These are phyloP conservation scores for Dicrostonyx torquatus DNA, from an alignment of 2,797 vertebrate genomes.

Conservation along the genomic window DNA sequence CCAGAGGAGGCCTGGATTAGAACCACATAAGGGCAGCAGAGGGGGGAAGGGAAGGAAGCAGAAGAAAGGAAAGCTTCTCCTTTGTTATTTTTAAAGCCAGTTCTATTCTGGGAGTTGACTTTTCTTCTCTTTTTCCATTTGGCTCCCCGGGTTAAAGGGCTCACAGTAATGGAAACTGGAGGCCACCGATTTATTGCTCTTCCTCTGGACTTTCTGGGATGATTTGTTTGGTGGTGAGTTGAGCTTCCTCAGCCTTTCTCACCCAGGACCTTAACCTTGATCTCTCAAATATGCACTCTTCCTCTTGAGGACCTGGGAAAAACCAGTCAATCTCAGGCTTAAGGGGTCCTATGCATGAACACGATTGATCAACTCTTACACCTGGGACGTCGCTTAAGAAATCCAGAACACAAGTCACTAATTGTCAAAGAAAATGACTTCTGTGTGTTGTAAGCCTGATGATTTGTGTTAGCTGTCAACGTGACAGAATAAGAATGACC, in stretches of 20 bases:
- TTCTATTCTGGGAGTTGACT: conserved; percentile 80
- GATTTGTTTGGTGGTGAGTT: conserved; percentile 47
- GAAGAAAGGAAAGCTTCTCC: conserved; percentile 56
- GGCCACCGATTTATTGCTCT: conserved; percentile 62
- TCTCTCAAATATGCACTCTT: background rate
- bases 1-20: conserved; percentile 42
- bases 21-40: conserved; percentile 10
- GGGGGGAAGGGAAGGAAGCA: background rate
- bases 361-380: background rate
- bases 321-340: background rate
- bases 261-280: conserved; percentile 58
- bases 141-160: conserved; percentile 72
- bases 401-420: background rate
- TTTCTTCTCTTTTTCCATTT: conserved; percentile 65
- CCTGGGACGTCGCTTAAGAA: background rate
- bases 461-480: background rate
- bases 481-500: background rate
- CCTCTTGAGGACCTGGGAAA: conserved; percentile 46
- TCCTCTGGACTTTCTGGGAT: conserved; percentile 51
- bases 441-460: background rate
- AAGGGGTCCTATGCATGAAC: background rate
- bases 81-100: conserved; percentile 68
- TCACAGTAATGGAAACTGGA: conserved; percentile 78
- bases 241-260: conserved; percentile 66
- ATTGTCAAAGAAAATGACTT: background rate